Base-by-base conservation (phyloP, 2,888 invertebrate species). In the Nymphalis polychloros region DNA sequence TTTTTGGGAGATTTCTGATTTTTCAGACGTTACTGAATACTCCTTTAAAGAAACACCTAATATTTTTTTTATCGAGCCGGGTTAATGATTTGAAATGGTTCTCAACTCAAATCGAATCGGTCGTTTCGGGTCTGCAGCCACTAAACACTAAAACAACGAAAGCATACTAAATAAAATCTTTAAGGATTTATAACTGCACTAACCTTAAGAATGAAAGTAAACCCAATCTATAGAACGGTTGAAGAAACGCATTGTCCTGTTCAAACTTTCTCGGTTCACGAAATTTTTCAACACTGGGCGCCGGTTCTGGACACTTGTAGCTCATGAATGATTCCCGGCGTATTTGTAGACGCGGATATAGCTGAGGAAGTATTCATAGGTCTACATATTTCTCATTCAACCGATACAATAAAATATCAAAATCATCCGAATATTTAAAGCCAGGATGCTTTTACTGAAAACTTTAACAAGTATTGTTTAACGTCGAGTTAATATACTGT, bases 171-270 rank as follows among this genome's bases (percentile, higher is more conserved):
- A 31, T 6, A 6, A 31, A 31, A 31, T 6, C 27, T 31, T 6
- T 6, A 31, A 5, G 27, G 6, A 31, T 31, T 31, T 31, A 31
- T 20, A 8, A 49, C 6, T n/a, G 1, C n/a, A 49, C 49, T 66
- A 72, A 88, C 90, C 88, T 84, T 7, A 90, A 74, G 20, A 88
- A 78, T 20, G 89, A 84, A 0, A 89, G 77, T 66, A 85, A 84
- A 5, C 89, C 90, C 8, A 90, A 83, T 23, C 76, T 79, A 13
- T 78, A 73, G 65, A 90, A 90, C 0, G 90, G 90, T 6, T 84
- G 76, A 31, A 89, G 70, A 67, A 87, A 90, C 2, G 74, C 87
- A 16, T 74, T 72, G 69, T 90, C 90, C 2, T 70, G 75, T 48
- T 89, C 86, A 64, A 88, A 83, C 64, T 89, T 90, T 67, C 86